Evolutionary conservation across 64 coral and sea anemone genomes (phyloP).

Genomic region (Anthopleura sola): DNA sequence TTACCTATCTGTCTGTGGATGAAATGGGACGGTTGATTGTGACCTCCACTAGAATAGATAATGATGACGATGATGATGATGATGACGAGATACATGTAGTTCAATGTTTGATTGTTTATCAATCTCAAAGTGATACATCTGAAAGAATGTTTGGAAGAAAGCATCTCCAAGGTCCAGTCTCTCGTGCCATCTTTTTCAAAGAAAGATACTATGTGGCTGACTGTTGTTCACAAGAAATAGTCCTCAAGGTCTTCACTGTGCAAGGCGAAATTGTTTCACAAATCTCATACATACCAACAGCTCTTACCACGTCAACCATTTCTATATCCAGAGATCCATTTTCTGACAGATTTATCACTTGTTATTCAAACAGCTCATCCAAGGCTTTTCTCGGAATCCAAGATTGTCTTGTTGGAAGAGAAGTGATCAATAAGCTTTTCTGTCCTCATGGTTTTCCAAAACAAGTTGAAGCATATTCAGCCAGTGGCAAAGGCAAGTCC

Average conservation of each 20-base stretch:
- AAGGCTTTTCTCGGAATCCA: too few relatives aligned
- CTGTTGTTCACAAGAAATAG: not conserved
- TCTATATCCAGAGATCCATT: not conserved
- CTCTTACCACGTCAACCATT: not conserved
- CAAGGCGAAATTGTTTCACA: not conserved
- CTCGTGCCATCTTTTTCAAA: constrained; percentile 6
- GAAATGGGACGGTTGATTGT: constrained; percentile 21
- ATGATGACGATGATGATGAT: constrained; percentile 36
- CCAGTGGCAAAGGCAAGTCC: not conserved
- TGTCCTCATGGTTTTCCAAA: too few relatives aligned
- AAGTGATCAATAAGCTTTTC: too few relatives aligned
- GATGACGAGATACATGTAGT: too few relatives aligned
- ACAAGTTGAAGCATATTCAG: not conserved
- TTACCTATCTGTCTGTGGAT: constrained; percentile 40
- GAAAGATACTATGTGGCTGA: not conserved
- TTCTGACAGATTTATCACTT: not conserved
- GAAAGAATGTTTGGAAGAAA: constrained; percentile 12
- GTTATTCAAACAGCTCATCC: not conserved
- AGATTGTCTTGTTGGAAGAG: too few relatives aligned
- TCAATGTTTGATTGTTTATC: constrained; percentile 43
- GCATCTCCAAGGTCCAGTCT: not conserved
- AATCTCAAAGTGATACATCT: not conserved
- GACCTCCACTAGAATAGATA: constrained; percentile 10
- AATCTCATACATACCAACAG: not conserved
- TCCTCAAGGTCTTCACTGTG: not conserved